These are phyloP conservation scores for Echeneis naucrates DNA, from an alignment of 2,797 vertebrate genomes.

Conservation along the genomic window DNA sequence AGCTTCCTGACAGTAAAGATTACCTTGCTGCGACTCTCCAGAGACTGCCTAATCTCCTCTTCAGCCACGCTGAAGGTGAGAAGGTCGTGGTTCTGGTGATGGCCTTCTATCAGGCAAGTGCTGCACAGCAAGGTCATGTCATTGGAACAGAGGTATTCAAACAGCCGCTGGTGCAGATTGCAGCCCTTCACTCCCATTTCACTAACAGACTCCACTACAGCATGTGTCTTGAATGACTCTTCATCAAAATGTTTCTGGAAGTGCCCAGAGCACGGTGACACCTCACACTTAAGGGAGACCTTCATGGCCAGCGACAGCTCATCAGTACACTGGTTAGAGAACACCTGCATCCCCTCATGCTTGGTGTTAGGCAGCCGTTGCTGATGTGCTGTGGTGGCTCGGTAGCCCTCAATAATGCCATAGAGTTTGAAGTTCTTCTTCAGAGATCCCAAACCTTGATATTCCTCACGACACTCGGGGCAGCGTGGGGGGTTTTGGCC, in stretches of 20 bases:
- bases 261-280: constrained; percentile 82
- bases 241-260: constrained; percentile 78
- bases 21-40: constrained; percentile 75
- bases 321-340: constrained; percentile 80
- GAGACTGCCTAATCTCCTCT: constrained; percentile 76
- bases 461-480: constrained; percentile 81
- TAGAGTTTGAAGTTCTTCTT: constrained; percentile 83
- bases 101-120: constrained; percentile 67
- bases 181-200: constrained; percentile 60
- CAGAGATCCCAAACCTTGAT: constrained; percentile 52
- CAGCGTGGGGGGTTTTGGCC: constrained; percentile 51
- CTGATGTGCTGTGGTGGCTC: constrained; percentile 13
- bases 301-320: constrained; percentile 63
- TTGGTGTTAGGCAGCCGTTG: neutral
- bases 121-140: constrained; percentile 76
- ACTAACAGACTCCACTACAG: constrained; percentile 62
- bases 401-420: constrained; percentile 79
- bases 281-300: constrained; percentile 83
- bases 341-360: neutral
- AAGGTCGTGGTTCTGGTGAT: constrained; percentile 79
- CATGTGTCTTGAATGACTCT: constrained; percentile 65
- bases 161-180: constrained; percentile 61
- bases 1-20: neutral
- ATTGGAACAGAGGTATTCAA: constrained; percentile 81
- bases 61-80: constrained; percentile 78